These are phyloP conservation scores for Drosophila elegans DNA, from an alignment of 1,140 invertebrate genomes.

Conservation along the genomic window DNA sequence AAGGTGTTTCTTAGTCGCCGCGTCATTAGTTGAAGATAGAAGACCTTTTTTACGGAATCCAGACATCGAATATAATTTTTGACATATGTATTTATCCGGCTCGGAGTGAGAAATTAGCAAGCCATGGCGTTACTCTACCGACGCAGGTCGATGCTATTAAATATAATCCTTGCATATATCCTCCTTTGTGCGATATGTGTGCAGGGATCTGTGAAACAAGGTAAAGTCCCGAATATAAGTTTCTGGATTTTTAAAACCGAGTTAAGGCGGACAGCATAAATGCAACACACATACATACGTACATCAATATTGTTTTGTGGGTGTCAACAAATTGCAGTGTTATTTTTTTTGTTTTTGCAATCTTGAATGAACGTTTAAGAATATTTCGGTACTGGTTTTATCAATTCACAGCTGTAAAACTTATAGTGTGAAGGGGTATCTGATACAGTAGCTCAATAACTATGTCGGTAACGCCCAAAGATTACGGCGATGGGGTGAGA, in stretches of 20 bases:
- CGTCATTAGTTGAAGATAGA: not conserved
- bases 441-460: slow-evolving; percentile 13
- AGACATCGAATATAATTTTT: slow-evolving; percentile 38
- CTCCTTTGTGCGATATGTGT: slow-evolving; percentile 42
- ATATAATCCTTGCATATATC: slow-evolving; percentile 31
- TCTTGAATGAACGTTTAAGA: slow-evolving; percentile 14
- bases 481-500: slow-evolving; percentile 44
- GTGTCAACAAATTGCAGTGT: slow-evolving; percentile 39
- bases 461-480: slow-evolving; percentile 45
- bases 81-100: slow-evolving; percentile 48
- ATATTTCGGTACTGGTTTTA: not conserved
- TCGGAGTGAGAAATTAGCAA: slow-evolving; percentile 48
- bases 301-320: slow-evolving; percentile 23
- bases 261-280: slow-evolving; percentile 2
- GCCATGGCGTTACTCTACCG: slow-evolving; percentile 45
- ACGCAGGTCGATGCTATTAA: slow-evolving; percentile 49
- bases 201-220: slow-evolving; percentile 32
- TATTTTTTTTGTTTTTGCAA: slow-evolving; percentile 26
- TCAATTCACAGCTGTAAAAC: not conserved
- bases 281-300: slow-evolving; percentile 12
- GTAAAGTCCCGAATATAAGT: slow-evolving; percentile 2
- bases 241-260: not conserved
- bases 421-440: not conserved
- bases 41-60: slow-evolving; percentile 19
- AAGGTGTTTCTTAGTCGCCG: slow-evolving; percentile 9